Percentiles rank a stretch among this genome's conserved stretches.
Conservation (phyloP, 2,113 vertebrate species). For the Pelvicachromis taeniatus region DNA sequence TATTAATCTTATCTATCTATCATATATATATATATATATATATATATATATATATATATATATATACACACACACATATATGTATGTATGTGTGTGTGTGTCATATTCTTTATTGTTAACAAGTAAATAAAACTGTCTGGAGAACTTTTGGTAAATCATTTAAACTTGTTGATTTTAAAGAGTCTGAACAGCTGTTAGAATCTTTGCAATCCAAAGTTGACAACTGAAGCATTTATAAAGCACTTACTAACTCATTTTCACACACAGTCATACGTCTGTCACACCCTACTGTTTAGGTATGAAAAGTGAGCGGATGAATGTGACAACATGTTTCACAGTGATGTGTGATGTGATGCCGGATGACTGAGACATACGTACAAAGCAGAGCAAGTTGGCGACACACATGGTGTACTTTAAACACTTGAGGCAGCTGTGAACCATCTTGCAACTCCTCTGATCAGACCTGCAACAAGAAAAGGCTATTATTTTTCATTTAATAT, state of each 20-base stretch:
- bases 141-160: background rate
- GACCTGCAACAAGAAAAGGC: constrained; percentile 31
- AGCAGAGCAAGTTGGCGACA: constrained; percentile 75
- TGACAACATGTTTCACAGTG: background rate
- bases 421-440: constrained; percentile 74
- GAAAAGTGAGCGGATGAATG: background rate
- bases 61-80: too few relatives aligned
- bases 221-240: background rate
- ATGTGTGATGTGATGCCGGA: background rate
- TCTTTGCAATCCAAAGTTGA: background rate
- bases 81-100: too few relatives aligned
- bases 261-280: background rate
- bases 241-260: background rate
- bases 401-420: constrained; percentile 78
- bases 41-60: too few relatives aligned
- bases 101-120: too few relatives aligned
- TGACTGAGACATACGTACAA: constrained; percentile 66
- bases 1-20: too few relatives aligned
- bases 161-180: background rate
- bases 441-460: constrained; percentile 17
- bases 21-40: background rate
- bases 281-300: background rate
- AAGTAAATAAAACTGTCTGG: background rate
- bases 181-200: background rate
- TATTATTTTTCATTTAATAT: background rate